Evolutionary conservation across 1,140 invertebrate species (phyloP).

Genomic region (Bombus consobrinus): DNA sequence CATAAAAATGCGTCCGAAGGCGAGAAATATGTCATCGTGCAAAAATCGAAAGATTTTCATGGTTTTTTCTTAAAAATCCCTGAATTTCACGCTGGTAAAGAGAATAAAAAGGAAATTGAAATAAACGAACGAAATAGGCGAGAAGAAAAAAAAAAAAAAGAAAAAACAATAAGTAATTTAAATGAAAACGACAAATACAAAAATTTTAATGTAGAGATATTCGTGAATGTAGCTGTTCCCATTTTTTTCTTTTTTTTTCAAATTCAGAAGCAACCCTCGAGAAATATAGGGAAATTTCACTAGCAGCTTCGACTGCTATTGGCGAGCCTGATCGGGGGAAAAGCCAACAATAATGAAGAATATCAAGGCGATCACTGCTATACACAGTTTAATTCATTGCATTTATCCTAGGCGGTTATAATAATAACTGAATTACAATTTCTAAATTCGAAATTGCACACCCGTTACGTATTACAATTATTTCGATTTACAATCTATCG

Average conservation of each 20-base stretch:
- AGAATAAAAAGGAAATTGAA: neutral
- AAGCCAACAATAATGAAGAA: neutral
- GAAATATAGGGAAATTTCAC: neutral
- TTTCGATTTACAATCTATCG: neutral
- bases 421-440: conserved; percentile 19
- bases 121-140: neutral
- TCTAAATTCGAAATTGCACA: conserved; percentile 2
- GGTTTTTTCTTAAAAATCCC: conserved; percentile 4
- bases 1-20: no score
- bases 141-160: neutral
- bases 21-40: neutral
- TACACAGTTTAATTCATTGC: conserved; percentile 15
- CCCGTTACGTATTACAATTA: conserved; percentile 2
- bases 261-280: neutral
- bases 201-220: neutral
- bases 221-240: neutral
- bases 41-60: neutral
- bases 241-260: neutral
- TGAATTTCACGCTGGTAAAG: conserved; percentile 25
- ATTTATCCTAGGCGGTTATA: conserved; percentile 9
- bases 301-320: neutral
- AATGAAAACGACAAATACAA: neutral
- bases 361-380: neutral
- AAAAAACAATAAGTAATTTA: neutral
- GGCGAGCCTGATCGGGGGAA: neutral